Percentiles rank a stretch among this genome's conserved stretches.
phyloP scores from a whole-genome alignment of 2,888 invertebrate genomes.

The Trissolcus brochymenae region DNA sequence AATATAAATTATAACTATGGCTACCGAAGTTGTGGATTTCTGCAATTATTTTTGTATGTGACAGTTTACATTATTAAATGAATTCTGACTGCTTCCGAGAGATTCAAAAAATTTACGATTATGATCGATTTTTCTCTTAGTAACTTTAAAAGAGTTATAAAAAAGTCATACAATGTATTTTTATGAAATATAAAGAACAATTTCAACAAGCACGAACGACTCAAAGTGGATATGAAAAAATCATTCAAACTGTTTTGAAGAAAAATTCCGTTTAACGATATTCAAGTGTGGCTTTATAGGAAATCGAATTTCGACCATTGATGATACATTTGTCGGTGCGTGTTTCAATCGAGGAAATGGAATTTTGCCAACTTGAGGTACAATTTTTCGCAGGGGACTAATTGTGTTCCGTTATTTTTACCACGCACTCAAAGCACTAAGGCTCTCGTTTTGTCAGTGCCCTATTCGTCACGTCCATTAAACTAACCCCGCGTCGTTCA shows the following conservation, averaged over 20 bases:
- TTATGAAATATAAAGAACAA: neutral
- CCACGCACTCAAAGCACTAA: slow-evolving; percentile 10
- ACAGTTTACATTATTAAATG: slow-evolving; percentile 14
- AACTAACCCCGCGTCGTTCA: slow-evolving; percentile 57
- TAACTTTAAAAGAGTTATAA: too few relatives aligned
- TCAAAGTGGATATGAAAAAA: neutral
- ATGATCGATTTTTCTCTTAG: too few relatives aligned
- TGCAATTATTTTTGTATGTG: neutral
- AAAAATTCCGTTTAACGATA: neutral
- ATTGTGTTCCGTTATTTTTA: slow-evolving; percentile 39
- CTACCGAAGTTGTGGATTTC: slow-evolving; percentile 51
- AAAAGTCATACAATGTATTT: neutral
- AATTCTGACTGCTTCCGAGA: too few relatives aligned
- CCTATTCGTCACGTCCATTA: slow-evolving; percentile 57
- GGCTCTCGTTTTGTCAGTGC: slow-evolving; percentile 48
- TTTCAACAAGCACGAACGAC: too few relatives aligned
- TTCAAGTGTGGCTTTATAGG: neutral
- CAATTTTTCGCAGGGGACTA: slow-evolving; percentile 25
- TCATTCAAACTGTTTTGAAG: neutral
- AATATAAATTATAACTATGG: too few relatives aligned
- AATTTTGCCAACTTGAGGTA: neutral
- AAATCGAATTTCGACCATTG: neutral
- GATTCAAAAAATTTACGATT: too few relatives aligned
- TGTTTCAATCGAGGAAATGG: neutral
- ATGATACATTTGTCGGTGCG: neutral